A percentile compares a stretch with the other conserved stretches of the same genome.
Conservation (phyloP, 2,113 vertebrate species). For the Ia io region DNA sequence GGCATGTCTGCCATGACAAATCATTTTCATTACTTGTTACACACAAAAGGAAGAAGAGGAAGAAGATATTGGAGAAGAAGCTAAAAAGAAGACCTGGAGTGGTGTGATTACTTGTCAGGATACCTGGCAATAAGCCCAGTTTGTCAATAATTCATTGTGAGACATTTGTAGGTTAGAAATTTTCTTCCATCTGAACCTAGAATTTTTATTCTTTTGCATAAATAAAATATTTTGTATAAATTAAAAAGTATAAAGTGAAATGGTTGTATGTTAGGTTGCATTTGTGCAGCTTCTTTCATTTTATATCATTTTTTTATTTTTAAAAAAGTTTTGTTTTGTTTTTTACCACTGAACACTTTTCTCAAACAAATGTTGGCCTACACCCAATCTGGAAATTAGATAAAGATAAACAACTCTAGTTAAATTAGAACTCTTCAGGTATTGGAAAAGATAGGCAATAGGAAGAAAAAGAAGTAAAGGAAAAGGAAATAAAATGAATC, state of each 20-base stretch:
- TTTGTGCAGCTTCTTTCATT: not conserved
- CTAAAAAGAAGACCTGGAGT: not conserved
- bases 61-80: not conserved
- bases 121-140: not conserved
- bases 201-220: not conserved
- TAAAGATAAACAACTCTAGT: not conserved
- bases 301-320: not conserved
- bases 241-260: not conserved
- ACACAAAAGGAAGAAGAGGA: not conserved
- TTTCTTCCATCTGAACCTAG: not conserved
- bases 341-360: not conserved
- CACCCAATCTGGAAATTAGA: not conserved
- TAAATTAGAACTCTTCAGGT: not conserved
- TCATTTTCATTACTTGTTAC: conserved; percentile 56
- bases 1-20: conserved; percentile 12
- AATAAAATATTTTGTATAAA: not conserved
- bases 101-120: not conserved
- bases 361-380: not conserved
- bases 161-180: not conserved
- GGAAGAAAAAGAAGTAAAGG: not conserved
- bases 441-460: not conserved
- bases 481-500: not conserved
- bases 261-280: not conserved
- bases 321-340: not conserved
- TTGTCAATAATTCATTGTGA: not conserved